Evolutionary conservation across 2,888 invertebrate species (phyloP).

Genomic region (Ligdia adustata): DNA sequence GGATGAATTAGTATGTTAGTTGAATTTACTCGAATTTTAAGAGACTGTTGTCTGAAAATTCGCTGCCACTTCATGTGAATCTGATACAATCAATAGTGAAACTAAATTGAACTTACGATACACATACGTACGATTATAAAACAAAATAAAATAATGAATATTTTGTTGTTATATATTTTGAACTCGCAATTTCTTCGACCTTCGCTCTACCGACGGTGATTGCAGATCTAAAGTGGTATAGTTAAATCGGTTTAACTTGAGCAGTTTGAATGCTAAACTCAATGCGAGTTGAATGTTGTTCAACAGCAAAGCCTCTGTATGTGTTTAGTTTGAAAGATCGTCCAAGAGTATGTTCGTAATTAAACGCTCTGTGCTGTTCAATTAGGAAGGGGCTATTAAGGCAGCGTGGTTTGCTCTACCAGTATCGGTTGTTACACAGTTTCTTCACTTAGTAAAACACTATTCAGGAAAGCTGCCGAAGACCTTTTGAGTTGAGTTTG

Average conservation of each 20-base stretch:
- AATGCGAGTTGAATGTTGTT: conserved; percentile 57
- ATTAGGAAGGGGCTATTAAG: conserved; percentile 48
- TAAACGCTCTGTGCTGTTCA: conserved; percentile 53
- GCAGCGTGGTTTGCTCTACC: conserved; percentile 28
- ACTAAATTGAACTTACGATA: conserved; percentile 2
- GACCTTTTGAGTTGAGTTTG: too few relatives aligned
- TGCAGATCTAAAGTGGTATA: conserved; percentile 49
- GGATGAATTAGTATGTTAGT: too few relatives aligned
- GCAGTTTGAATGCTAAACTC: conserved; percentile 56
- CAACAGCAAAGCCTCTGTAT: conserved; percentile 54
- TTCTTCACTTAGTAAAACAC: too few relatives aligned
- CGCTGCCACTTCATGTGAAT: too few relatives aligned
- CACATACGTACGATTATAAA: conserved; percentile 10
- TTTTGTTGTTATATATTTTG: conserved; percentile 12
- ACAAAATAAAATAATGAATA: conserved; percentile 11
- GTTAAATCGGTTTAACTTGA: conserved; percentile 57
- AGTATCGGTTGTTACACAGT: conserved; percentile 22
- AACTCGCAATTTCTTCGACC: conserved; percentile 23
- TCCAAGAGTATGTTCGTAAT: conserved; percentile 50
- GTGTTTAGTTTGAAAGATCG: conserved; percentile 58
- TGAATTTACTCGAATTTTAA: too few relatives aligned
- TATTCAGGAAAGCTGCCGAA: too few relatives aligned
- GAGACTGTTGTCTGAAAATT: too few relatives aligned
- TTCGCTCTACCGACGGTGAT: conserved; percentile 39
- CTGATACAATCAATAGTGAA: conserved; percentile 5